Evolutionary conservation across 2,113 vertebrate genomes (phyloP), one percentile per base, ranked within the genome.

Genomic region (Patagioenas fasciata): DNA sequence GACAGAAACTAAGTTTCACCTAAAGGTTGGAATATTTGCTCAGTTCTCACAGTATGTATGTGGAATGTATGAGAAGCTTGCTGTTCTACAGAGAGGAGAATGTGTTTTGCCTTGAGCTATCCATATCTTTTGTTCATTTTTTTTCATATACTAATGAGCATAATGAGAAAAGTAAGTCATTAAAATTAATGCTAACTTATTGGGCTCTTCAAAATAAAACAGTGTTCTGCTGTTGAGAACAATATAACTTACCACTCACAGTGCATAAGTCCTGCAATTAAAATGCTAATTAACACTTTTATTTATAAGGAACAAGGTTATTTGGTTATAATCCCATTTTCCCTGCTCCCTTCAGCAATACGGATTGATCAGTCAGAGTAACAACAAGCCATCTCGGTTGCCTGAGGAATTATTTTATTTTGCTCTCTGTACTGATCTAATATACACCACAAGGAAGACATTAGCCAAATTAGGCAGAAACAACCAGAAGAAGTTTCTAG

Each of bases 271-370:
- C 40, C 36, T 75, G 50, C 71, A 86, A 91, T 96, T 95, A 96
- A 95, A 93, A 93, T 85, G 74, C 53, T 96, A 95, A 96, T 97
- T 91, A 96, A 70, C 71, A 70, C 13, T 93, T 92, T 94, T 80
- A 92, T 95, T 93, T 96, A 85, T 77, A 91, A 89, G 20, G 51
- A 88, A 77, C 78, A 94, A 88, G 29, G 28, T 71, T 91, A 89
- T 96, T 94, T 94, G 90, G 78, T 85, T 96, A 89, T 92, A 96
- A 88, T 74, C 57, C 51, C n/a, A 85, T 95, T 96, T 94, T 47
- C 56, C 32, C 42, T 88, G 10, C 20, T 89, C 44, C 64, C 57
- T 92, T 78, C 70, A 85, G 44, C 26, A 84, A 44, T 69, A 66
- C 36, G 5, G 26, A 85, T 91, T 92, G 77, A 88, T 86, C 66